phyloP scores from a whole-genome alignment of 2,113 vertebrate species.

The Scytalopus superciliaris region DNA sequence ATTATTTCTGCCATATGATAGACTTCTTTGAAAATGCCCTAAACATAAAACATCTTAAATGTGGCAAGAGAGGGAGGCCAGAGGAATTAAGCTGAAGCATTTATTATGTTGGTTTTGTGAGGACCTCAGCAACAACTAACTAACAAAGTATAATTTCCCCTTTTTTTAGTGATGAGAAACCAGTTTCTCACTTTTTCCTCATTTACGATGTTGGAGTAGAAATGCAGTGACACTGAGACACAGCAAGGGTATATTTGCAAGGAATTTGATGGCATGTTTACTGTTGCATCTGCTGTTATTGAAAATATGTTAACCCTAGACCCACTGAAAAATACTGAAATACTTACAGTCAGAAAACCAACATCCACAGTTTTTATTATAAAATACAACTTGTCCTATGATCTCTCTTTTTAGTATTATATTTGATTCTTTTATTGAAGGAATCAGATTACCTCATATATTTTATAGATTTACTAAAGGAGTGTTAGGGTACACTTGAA shows the following conservation, averaged over 20 bases:
- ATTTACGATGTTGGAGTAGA: not conserved
- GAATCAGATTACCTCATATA: not conserved
- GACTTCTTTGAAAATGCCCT: not conserved
- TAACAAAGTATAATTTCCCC: not conserved
- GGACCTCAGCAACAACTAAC: not conserved
- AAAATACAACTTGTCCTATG: not conserved
- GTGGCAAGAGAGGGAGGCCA: not conserved
- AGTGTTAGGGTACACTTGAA: not conserved
- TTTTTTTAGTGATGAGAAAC: not conserved
- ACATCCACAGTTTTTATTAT: not conserved
- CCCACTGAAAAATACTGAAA: not conserved
- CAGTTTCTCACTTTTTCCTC: not conserved
- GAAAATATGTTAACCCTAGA: not conserved
- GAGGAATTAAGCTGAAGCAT: not conserved
- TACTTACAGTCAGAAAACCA: accelerated
- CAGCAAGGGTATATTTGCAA: not conserved
- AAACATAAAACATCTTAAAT: not conserved
- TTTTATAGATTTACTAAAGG: not conserved
- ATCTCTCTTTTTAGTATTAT: not conserved
- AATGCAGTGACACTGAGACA: not conserved
- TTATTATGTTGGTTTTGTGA: not conserved
- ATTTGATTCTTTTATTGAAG: not conserved
- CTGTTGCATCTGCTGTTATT: not conserved
- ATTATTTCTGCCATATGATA: not conserved
- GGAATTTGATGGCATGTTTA: not conserved